Evolutionary conservation across 2,888 invertebrate genomes (phyloP), one percentile per base, ranked within the genome.

Genomic region (Ganaspis brasiliensis): DNA sequence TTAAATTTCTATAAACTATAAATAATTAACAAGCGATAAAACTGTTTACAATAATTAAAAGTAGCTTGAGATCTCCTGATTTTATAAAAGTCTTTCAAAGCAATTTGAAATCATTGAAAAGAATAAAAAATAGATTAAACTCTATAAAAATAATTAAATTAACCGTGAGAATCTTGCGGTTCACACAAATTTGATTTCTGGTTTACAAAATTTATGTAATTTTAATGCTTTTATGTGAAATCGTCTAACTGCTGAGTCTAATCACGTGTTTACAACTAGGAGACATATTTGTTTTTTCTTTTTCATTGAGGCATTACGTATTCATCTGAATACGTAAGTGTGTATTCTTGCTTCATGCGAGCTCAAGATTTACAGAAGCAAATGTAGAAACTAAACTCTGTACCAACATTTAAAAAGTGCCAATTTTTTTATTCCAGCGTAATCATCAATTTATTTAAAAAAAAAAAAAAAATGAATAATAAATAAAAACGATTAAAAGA

Each of bases 271-370:
- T 40, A 40, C 21, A 37, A 37, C 61, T 63, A 14, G 26, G 10
- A 40, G 37, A 37, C 61, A 63, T 63, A 63, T 63, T 63, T 63
- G 61, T 63, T 63, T 63, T 37, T 37, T 37, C 21, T 37, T 61
- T 63, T 14, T 40, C 37, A 63, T 21, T 40, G 21, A 37, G 19
- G 19, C 35, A 63, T 63, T 63, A 63, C 40, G 40, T 63, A 63
- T 63, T 40, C 37, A 8, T 35, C 16, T 63, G 40, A 21, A 63
- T 63, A 63, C 63, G 40, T 63, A 63, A 63, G 21, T 63, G n/a
- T 40, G 16, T 35, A 35, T 16, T 19, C 40, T 40, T 63, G 21
- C 37, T 63, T 40, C 40, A 40, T 14, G 21, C 21, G 14, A 63
- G 40, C 37, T 31, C 19, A 19, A 63, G 37, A 63, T 63, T 63